Percentiles rank a stretch among this genome's conserved stretches.
These are phyloP conservation scores for Orthosia incerta DNA, from an alignment of 2,888 invertebrate genomes.

Conservation along the genomic window DNA sequence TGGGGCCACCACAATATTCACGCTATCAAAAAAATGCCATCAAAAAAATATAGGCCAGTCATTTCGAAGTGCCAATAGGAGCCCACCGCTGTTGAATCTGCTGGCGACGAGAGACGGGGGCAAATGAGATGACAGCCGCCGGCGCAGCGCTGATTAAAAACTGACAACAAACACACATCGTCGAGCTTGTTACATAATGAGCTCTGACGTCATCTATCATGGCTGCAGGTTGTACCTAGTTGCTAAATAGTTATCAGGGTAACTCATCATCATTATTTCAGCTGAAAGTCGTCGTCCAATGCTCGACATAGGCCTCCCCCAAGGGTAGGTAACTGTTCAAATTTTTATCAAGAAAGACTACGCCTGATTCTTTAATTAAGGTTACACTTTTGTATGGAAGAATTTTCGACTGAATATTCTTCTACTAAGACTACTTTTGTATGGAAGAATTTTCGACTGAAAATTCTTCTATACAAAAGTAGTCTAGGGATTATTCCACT, in stretches of 20 bases:
- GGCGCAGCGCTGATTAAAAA: slow-evolving; percentile 49
- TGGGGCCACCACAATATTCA: too few species aligned
- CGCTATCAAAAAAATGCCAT: too few species aligned
- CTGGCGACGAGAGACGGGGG: slow-evolving; percentile 49
- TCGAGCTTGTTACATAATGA: slow-evolving; percentile 35
- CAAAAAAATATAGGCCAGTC: background rate
- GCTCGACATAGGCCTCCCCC: too few species aligned
- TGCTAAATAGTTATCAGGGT: background rate
- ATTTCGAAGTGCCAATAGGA: slow-evolving; percentile 39
- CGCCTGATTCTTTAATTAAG: background rate
- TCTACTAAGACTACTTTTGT: too few species aligned
- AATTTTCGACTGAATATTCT: too few species aligned
- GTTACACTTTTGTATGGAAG: too few species aligned
- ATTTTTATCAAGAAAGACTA: background rate
- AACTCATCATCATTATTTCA: background rate
- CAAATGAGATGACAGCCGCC: slow-evolving; percentile 66
- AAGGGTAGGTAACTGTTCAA: background rate
- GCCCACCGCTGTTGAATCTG: slow-evolving; percentile 24
- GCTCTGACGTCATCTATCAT: slow-evolving; percentile 39
- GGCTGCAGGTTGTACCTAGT: background rate
- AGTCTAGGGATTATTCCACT: too few species aligned
- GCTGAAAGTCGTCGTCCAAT: too few species aligned
- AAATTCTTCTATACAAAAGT: too few species aligned
- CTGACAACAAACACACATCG: slow-evolving; percentile 53
- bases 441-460: too few species aligned